Conservation (phyloP, 1,140 invertebrate species). For the Leptinotarsa defecta region DNA sequence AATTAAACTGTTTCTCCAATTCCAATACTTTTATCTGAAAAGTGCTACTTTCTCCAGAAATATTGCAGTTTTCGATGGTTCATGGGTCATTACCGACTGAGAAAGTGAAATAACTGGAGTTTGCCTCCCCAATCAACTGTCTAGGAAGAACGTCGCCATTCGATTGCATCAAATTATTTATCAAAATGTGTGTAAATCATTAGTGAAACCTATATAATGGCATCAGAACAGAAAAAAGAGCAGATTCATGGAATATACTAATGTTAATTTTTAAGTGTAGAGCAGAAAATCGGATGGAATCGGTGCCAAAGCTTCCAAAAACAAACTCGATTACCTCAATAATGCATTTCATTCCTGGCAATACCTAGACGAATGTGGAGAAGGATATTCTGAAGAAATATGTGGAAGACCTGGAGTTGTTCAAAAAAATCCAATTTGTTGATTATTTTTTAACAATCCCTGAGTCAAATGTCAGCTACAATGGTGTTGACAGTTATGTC, state of each 20-base stretch:
- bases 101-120: slow-evolving; percentile 54
- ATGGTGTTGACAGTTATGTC: slow-evolving; percentile 55
- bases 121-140: slow-evolving; percentile 55
- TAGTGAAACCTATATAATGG: slow-evolving; percentile 28
- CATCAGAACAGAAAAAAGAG: background rate
- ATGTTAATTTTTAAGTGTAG: background rate
- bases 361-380: slow-evolving; percentile 35
- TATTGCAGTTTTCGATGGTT: background rate
- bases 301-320: slow-evolving; percentile 45
- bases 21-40: background rate
- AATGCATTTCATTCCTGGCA: slow-evolving; percentile 44
- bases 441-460: slow-evolving; percentile 38
- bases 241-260: background rate
- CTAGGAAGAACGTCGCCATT: slow-evolving; percentile 56
- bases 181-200: slow-evolving; percentile 44
- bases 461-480: slow-evolving; percentile 51
- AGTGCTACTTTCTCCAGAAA: background rate
- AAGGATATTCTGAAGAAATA: slow-evolving; percentile 26
- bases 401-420: slow-evolving; percentile 29
- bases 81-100: background rate
- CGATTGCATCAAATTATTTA: slow-evolving; percentile 50
- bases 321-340: slow-evolving; percentile 47
- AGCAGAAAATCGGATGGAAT: slow-evolving; percentile 42
- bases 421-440: slow-evolving; percentile 36
- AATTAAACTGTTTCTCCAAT: no score